Percentiles rank a stretch among this genome's conserved stretches.
phyloP scores from a whole-genome alignment of 2,888 invertebrate species.

The Agriotes lineatus region DNA sequence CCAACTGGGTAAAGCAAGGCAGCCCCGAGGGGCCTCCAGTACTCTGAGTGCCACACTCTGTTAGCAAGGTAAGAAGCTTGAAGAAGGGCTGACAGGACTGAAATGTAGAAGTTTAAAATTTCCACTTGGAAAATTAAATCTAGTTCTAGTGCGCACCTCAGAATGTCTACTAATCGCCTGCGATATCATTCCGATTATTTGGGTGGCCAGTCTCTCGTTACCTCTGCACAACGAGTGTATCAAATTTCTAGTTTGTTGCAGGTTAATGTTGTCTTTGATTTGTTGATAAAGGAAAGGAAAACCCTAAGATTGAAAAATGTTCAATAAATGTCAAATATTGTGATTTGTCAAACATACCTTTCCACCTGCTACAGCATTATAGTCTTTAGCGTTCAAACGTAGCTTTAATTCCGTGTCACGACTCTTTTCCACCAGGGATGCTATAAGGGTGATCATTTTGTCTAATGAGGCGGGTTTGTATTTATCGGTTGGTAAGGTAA shows the following conservation, averaged over 20 bases:
- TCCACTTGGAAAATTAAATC: not conserved
- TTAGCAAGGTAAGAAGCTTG: conserved; percentile 88
- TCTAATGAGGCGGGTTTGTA: conserved; percentile 91
- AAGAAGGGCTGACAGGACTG: conserved; percentile 92
- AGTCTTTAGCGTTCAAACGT: conserved; percentile 82
- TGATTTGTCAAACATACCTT: conserved; percentile 70
- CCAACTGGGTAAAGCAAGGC: conserved; percentile 92
- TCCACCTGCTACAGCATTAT: conserved; percentile 85
- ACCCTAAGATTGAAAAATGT: conserved; percentile 69
- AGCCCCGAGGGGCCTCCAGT: conserved; percentile 75
- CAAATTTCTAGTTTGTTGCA: conserved; percentile 91
- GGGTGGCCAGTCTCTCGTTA: conserved; percentile 90
- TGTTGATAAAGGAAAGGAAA: conserved; percentile 96
- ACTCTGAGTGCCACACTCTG: conserved; percentile 73
- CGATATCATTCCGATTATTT: conserved; percentile 91
- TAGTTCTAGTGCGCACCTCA: conserved; percentile 71
- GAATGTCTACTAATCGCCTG: conserved; percentile 91
- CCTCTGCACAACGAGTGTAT: conserved; percentile 92
- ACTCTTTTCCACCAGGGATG: conserved; percentile 89
- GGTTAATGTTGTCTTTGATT: conserved; percentile 92
- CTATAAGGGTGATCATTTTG: conserved; percentile 94
- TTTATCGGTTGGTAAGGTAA: conserved; percentile 77
- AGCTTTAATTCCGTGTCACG: conserved; percentile 82
- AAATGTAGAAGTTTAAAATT: conserved; percentile 47
- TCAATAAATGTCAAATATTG: not conserved